Evolutionary conservation across 2,888 invertebrate genomes (phyloP).

Genomic region (Neocrepidodera transversa): DNA sequence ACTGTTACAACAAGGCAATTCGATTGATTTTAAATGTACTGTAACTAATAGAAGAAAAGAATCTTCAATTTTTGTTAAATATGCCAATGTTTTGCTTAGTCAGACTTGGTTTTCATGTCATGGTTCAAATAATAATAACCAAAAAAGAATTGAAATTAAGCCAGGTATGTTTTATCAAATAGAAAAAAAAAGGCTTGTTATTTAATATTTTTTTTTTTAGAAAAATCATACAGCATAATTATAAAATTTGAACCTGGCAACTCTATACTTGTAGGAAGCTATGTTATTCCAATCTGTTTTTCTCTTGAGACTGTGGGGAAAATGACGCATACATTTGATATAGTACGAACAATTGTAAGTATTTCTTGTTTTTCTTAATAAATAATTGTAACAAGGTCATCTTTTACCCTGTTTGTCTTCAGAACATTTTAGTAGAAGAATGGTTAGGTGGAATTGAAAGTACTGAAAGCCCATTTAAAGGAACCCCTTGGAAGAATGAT

Average conservation of each 20-base stretch:
- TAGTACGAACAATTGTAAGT: constrained; percentile 62
- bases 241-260: constrained; percentile 48
- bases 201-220: constrained; percentile 47
- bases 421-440: constrained; percentile 24
- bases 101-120: constrained; percentile 34
- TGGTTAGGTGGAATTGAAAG: background rate
- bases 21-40: constrained; percentile 44
- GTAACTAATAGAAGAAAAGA: constrained; percentile 43
- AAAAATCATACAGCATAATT: constrained; percentile 44
- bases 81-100: constrained; percentile 42
- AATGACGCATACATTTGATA: constrained; percentile 53
- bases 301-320: constrained; percentile 55
- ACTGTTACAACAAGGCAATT: constrained; percentile 35
- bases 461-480: constrained; percentile 26
- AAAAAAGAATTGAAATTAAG: constrained; percentile 26
- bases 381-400: too few relatives aligned
- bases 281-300: constrained; percentile 62
- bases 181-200: background rate
- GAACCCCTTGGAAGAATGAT: constrained; percentile 13
- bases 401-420: too few relatives aligned
- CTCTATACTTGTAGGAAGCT: constrained; percentile 57
- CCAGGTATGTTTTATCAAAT: constrained; percentile 36
- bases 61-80: constrained; percentile 32
- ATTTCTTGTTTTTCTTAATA: constrained; percentile 18
- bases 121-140: constrained; percentile 32